Base-by-base conservation (phyloP, 2,113 vertebrate genomes). In the Martes martes region DNA sequence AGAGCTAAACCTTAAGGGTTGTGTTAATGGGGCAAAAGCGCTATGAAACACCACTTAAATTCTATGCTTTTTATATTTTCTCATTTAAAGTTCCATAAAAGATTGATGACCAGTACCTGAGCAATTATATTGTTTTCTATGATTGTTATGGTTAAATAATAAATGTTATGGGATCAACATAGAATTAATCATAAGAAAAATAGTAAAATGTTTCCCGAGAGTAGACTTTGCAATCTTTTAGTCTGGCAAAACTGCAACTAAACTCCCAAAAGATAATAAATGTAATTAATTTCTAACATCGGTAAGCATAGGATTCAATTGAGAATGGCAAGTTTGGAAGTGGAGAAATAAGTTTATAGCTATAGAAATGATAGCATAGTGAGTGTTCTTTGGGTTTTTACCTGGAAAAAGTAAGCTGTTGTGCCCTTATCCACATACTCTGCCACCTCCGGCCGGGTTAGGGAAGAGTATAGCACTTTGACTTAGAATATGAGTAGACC, bases 231-330 rank as follows among this genome's bases (percentile, higher is more conserved):
- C 59, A 83, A 33, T 90, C 83, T 90, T 95, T 94, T 90, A 95
- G 42, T 90, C 16, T 84, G 85, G 87, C 67, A 97, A 89, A 93
- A 96, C 69, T 96, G 71, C 55, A 93, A 36, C 78, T 83, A 63
- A 95, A 86, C 28, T 95, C 85, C 93, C 65, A 11, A 52, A 97
- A 98, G 83, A 95, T 91, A 95, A 93, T 96, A 96, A 95, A 95
- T 94, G 39, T 96, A 97, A 98, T 97, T 97, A 97, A 95, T 97
- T 97, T 96, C 80, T 95, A 94, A 81, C 84, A 96, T 76, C 33
- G 3, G 45, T 97, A 96, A 92, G 13, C 57, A 76, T 16, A 94
- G 61, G 71, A 97, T 85, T 95, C 73, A 89, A 87, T 80, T 65
- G 28, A 95, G 65, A 89, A 91, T 57, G 67, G 36, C 33, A 95